A percentile compares a stretch with the other conserved stretches of the same genome.
Evolutionary conservation across 2,797 vertebrate genomes (phyloP).

Genomic region (Hemibagrus guttatus): DNA sequence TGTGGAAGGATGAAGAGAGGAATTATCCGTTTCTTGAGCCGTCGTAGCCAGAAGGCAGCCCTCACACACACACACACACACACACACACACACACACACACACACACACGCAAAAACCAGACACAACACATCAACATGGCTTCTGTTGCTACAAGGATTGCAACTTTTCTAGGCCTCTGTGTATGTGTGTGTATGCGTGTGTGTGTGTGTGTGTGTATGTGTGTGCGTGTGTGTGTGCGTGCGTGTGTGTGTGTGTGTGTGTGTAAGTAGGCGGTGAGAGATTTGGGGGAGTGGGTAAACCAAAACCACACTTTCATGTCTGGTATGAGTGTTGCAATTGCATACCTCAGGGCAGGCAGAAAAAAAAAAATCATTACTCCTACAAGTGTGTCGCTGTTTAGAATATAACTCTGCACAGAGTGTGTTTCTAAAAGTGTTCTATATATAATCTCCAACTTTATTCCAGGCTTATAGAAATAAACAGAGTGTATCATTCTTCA

Average conservation of each 20-base stretch:
- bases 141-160: neutral
- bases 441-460: neutral
- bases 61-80: slow-evolving; percentile 47
- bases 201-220: slow-evolving; percentile 14
- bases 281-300: slow-evolving; percentile 58
- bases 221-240: slow-evolving; percentile 12
- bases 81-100: slow-evolving; percentile 55
- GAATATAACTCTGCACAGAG: neutral
- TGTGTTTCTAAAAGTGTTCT: neutral
- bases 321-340: slow-evolving; percentile 70
- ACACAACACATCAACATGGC: slow-evolving; percentile 72
- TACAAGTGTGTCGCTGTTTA: slow-evolving; percentile 48
- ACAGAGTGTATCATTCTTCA: neutral
- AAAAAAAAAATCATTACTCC: slow-evolving; percentile 75
- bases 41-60: slow-evolving; percentile 65
- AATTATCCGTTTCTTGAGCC: slow-evolving; percentile 68
- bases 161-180: slow-evolving; percentile 2
- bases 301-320: slow-evolving; percentile 75
- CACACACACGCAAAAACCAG: slow-evolving; percentile 52
- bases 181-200: slow-evolving; percentile 33
- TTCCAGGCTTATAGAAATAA: neutral
- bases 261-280: slow-evolving; percentile 51
- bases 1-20: slow-evolving; percentile 66
- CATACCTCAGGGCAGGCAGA: slow-evolving; percentile 67
- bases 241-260: slow-evolving; percentile 15